These are phyloP conservation scores for Drosophila malerkotliana DNA, from an alignment of 1,140 invertebrate genomes.

Conservation along the genomic window DNA sequence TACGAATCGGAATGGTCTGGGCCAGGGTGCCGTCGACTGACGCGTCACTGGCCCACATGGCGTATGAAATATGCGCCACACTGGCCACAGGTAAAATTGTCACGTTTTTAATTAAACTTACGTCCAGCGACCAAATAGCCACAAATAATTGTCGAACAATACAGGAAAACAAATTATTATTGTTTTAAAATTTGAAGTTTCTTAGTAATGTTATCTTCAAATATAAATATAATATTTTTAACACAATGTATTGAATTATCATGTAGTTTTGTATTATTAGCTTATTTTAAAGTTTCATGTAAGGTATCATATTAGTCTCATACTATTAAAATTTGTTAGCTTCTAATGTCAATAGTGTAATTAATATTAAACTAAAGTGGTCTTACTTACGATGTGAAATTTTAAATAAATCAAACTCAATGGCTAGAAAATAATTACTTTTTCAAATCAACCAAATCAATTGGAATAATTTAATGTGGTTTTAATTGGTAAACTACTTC, in stretches of 20 bases:
- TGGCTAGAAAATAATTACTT: background rate
- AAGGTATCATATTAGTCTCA: background rate
- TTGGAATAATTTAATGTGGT: background rate
- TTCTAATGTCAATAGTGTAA: background rate
- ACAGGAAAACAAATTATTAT: constrained; percentile 61
- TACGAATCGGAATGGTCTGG: constrained; percentile 2
- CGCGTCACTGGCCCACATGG: constrained; percentile 48
- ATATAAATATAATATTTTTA: background rate
- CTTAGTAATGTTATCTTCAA: background rate
- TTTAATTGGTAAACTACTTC: background rate
- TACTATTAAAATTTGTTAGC: background rate
- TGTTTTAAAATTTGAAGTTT: constrained; percentile 22
- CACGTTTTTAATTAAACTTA: constrained; percentile 79
- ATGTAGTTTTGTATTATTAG: background rate
- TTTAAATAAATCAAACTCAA: background rate
- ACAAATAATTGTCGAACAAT: constrained; percentile 30
- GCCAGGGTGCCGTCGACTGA: background rate
- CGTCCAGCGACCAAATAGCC: constrained; percentile 20
- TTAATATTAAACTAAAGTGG: background rate
- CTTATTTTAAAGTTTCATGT: background rate
- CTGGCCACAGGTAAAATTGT: constrained; percentile 76
- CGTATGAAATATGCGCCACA: constrained; percentile 70
- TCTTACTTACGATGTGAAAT: background rate
- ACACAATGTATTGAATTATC: background rate
- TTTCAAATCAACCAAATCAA: background rate